These are phyloP conservation scores for Rhagologus leucostigma DNA, from an alignment of 2,113 vertebrate genomes.

Conservation along the genomic window DNA sequence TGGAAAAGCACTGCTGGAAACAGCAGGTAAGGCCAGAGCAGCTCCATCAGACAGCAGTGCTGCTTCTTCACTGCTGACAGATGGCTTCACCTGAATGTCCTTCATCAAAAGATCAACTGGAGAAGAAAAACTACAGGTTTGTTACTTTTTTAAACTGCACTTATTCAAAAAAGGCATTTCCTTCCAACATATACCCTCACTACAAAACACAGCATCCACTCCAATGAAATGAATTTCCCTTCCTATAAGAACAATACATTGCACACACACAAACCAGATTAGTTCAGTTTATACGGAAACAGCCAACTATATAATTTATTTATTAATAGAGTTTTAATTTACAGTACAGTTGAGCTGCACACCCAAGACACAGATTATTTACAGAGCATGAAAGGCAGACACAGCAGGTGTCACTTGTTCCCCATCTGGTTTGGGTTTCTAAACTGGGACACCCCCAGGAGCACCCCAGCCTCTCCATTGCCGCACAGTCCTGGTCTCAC, in stretches of 20 bases:
- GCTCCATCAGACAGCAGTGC: background rate
- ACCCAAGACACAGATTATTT: background rate
- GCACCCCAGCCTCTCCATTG: background rate
- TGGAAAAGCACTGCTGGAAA: background rate
- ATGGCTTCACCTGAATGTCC: background rate
- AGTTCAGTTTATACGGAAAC: background rate
- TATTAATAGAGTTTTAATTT: background rate
- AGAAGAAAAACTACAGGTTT: background rate
- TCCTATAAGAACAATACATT: accelerated
- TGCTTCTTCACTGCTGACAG: background rate
- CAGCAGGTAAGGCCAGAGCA: background rate
- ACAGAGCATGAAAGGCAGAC: background rate
- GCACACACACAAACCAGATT: background rate
- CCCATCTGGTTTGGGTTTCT: background rate
- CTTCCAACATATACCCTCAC: background rate
- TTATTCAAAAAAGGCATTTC: background rate
- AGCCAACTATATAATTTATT: background rate
- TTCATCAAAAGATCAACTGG: background rate
- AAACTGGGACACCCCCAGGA: background rate
- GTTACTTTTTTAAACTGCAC: background rate
- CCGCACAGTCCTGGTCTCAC: background rate
- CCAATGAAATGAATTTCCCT: background rate
- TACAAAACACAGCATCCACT: background rate
- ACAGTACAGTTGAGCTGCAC: background rate
- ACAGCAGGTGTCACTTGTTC: background rate